phyloP scores from a whole-genome alignment of 2,113 vertebrate species.

The Lontra canadensis region DNA sequence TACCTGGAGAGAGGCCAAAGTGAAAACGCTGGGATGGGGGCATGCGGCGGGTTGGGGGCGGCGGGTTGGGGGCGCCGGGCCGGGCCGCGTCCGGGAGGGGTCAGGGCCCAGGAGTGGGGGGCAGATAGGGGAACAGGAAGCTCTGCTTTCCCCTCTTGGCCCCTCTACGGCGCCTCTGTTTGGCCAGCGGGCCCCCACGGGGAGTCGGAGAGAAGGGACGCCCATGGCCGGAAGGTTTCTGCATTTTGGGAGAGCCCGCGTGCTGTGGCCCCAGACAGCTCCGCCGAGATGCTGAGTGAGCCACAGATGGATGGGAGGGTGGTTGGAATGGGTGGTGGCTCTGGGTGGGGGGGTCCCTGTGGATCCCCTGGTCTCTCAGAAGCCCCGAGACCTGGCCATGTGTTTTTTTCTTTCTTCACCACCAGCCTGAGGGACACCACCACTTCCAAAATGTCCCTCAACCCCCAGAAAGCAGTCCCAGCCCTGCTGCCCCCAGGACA shows the following conservation, averaged over 20 bases:
- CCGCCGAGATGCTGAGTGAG: fast-evolving
- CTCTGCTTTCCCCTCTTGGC: neutral
- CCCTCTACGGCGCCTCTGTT: neutral
- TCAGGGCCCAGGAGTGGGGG: neutral
- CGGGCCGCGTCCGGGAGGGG: too few species aligned
- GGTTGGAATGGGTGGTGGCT: neutral
- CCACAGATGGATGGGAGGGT: neutral
- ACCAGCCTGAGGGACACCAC: neutral
- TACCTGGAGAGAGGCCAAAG: neutral
- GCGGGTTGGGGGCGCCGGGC: too few species aligned
- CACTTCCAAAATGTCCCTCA: neutral
- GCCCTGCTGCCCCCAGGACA: neutral
- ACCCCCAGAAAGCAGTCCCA: neutral
- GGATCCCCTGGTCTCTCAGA: neutral
- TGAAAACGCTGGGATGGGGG: neutral
- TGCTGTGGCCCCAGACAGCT: neutral
- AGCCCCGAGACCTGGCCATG: neutral
- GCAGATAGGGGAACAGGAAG: neutral
- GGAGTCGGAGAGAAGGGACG: neutral
- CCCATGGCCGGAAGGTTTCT: fast-evolving
- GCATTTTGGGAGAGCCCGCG: neutral
- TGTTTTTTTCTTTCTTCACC: neutral
- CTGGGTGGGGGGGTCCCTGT: neutral
- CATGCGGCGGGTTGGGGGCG: too few species aligned
- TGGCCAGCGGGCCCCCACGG: neutral